Evolutionary conservation across 2,797 vertebrate genomes (phyloP), one percentile per base, ranked within the genome.

Genomic region (Pseudochirops corinnae): DNA sequence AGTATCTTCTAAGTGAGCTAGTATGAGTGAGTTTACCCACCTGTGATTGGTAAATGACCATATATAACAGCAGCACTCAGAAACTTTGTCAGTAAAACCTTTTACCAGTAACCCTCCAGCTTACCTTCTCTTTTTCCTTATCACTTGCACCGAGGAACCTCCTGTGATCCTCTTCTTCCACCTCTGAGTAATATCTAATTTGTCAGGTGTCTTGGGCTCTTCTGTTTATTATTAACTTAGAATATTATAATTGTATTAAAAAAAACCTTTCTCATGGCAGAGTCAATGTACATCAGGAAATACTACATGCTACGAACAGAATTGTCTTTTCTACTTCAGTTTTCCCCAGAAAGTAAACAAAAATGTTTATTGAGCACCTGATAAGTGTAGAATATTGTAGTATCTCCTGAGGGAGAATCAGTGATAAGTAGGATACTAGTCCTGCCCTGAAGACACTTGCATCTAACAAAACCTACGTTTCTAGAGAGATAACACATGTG

Each of bases 261-360:
- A 67, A 46, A 87, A 50, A 0, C 18, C 18, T 87, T 26, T 87
- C 24, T 10, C 39, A 87, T 46, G 9, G 39, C 39, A 87, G n/a
- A 74, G 39, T 24, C 74, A 50, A 26, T 56, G 90, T 74, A 67
- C 96, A 57, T 56, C 87, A 91, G 24, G 93, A 97, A 94, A 67
- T 50, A 52, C 1, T 91, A 52, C 39, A 94, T 94, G 50, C 24
- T 5, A 0, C 90, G 62, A 57, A 87, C 87, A 56, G 94, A 96
- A 0, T 39, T 92, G 3, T 29, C 57, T n/a, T 94, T 94, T 96
- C 55, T 96, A 93, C 87, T 74, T 92, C 90, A 50, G 56, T 98
- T 97, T 52, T 56, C 93, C 90, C 92, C 87, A 97, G 97, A 95
- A 95, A 95, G 60, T 90, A 91, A 97, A 93, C 95, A 46, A 87